Percentiles rank a stretch among this genome's conserved stretches.
Evolutionary conservation across 2,888 invertebrate genomes (phyloP).

Genomic region (Koerneria pararmatus): DNA sequence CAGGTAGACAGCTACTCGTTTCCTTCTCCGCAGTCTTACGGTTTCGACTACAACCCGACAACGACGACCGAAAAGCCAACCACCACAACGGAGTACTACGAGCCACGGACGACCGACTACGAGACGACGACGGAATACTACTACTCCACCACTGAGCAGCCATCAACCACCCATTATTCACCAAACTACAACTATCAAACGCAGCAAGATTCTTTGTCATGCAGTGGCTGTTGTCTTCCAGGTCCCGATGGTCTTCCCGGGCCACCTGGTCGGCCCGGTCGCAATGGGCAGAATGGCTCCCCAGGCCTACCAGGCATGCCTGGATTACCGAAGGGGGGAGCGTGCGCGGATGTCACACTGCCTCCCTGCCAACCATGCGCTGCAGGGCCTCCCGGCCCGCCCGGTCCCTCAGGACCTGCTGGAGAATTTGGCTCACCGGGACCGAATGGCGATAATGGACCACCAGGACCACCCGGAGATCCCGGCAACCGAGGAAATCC

Average conservation of each 20-base stretch:
- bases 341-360: conserved; percentile 47
- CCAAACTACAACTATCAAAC: too few species aligned
- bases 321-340: conserved; percentile 43
- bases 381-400: conserved; percentile 44
- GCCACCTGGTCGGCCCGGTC: conserved; percentile 46
- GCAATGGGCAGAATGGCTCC: conserved; percentile 38
- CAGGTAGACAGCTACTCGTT: conserved; percentile 18
- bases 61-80: conserved; percentile 3
- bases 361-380: conserved; percentile 45
- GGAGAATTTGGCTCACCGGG: conserved; percentile 43
- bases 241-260: conserved; percentile 42
- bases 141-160: too few species aligned
- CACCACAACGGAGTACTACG: neutral
- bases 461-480: conserved; percentile 38
- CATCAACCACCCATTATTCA: too few species aligned
- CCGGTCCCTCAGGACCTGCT: conserved; percentile 34
- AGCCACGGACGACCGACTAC: neutral
- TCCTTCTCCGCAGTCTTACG: conserved; percentile 12
- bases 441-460: conserved; percentile 40
- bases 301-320: conserved; percentile 46
- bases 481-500: conserved; percentile 36
- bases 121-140: conserved; percentile 9
- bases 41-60: neutral
- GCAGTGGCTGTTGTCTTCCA: conserved; percentile 24
- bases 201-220: too few species aligned